Percentiles rank a stretch among this genome's conserved stretches.
Evolutionary conservation across 2,797 vertebrate species (phyloP).

Genomic region (Morelia viridis): DNA sequence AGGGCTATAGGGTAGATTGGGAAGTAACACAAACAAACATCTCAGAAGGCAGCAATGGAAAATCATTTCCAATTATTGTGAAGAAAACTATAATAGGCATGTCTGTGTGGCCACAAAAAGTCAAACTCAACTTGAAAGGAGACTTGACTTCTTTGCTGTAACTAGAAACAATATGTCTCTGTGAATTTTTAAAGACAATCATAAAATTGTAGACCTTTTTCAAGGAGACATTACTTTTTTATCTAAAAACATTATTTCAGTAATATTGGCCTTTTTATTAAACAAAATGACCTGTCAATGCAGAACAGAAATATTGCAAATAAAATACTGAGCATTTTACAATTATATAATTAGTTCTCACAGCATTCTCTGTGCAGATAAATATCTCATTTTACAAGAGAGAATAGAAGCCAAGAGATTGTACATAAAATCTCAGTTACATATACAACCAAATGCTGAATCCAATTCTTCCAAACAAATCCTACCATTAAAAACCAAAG

Average conservation of each 20-base stretch:
- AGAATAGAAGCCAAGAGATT: background rate
- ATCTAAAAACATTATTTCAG: constrained; percentile 1
- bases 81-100: no score
- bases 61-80: background rate
- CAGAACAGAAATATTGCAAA: background rate
- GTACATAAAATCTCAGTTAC: background rate
- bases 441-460: background rate
- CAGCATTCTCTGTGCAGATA: background rate
- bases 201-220: background rate
- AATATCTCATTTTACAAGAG: background rate
- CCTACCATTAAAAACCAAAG: background rate
- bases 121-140: background rate
- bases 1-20: no score
- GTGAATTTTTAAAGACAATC: background rate
- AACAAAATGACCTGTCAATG: background rate
- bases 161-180: background rate
- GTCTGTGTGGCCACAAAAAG: background rate
- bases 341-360: background rate
- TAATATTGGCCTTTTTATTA: background rate
- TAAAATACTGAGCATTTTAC: constrained; percentile 11
- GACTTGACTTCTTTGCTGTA: background rate
- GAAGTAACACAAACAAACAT: background rate
- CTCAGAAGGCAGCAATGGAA: background rate
- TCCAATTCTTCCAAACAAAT: background rate
- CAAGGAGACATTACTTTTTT: background rate